Evolutionary conservation across 2,888 invertebrate genomes (phyloP).

Genomic region (Leptopilina myrica): DNA sequence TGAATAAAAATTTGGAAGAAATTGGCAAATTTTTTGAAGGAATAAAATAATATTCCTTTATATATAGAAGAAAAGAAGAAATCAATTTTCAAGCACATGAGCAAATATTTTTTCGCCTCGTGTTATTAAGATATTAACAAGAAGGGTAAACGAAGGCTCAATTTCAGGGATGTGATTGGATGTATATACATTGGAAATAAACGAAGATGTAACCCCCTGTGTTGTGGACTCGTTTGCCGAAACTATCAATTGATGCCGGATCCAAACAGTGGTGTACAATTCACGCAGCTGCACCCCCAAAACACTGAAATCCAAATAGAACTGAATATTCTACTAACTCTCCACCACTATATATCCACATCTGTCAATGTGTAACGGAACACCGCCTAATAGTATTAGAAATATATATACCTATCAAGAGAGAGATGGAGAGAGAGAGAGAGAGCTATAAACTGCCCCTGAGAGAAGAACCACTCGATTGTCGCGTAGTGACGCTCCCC

Average conservation of each 20-base stretch:
- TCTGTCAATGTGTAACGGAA: constrained; percentile 76
- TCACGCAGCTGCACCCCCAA: constrained; percentile 58
- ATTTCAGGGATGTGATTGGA: constrained; percentile 10
- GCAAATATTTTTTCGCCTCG: not conserved
- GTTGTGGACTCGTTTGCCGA: constrained; percentile 65
- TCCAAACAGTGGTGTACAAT: constrained; percentile 51
- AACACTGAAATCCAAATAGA: constrained; percentile 69
- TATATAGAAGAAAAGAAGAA: too few species aligned
- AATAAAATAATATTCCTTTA: too few species aligned
- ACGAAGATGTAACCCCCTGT: constrained; percentile 36
- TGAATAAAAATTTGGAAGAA: too few species aligned
- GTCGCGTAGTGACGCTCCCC: constrained; percentile 46
- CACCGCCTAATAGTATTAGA: constrained; percentile 76
- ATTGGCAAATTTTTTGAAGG: too few species aligned
- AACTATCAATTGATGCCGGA: constrained; percentile 71
- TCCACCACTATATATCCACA: constrained; percentile 64
- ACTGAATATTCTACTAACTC: constrained; percentile 59
- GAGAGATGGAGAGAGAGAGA: not conserved
- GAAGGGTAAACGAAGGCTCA: constrained; percentile 1
- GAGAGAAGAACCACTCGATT: constrained; percentile 43
- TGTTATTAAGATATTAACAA: constrained; percentile 13
- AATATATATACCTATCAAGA: constrained; percentile 54
- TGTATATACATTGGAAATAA: constrained; percentile 4
- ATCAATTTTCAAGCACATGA: not conserved
- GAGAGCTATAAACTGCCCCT: constrained; percentile 34